Percentiles rank a stretch among this genome's conserved stretches.
These are phyloP conservation scores for Eupithecia pulchellata DNA, from an alignment of 2,888 invertebrate species.

Conservation along the genomic window DNA sequence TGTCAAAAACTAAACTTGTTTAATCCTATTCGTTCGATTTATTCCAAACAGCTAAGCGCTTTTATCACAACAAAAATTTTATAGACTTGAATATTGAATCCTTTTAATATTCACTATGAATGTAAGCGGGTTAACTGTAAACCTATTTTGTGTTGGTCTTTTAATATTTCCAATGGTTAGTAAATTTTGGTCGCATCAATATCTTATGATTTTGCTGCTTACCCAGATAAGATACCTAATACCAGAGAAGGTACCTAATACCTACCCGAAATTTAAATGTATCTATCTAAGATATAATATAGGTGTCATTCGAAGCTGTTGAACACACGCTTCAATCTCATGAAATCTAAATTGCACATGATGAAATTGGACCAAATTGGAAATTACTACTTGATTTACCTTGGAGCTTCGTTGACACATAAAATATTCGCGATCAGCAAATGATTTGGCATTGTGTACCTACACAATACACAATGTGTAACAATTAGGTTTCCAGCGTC, in stretches of 20 bases:
- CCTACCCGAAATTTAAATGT: too few species aligned
- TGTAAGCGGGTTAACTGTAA: too few species aligned
- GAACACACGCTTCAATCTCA: conserved; percentile 24
- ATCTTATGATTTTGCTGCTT: not conserved
- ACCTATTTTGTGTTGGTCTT: too few species aligned
- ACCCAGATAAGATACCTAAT: too few species aligned
- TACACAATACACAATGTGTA: conserved; percentile 18
- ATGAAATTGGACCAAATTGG: conserved; percentile 32
- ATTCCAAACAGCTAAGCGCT: not conserved
- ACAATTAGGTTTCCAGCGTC: conserved; percentile 31
- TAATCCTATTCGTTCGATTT: not conserved
- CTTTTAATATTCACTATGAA: too few species aligned
- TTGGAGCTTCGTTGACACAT: conserved; percentile 34
- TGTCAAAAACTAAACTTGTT: conserved; percentile 2
- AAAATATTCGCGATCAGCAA: conserved; percentile 36
- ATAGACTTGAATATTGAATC: not conserved
- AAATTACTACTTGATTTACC: conserved; percentile 32
- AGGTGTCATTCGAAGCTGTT: not conserved
- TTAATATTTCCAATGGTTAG: not conserved
- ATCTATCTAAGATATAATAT: too few species aligned
- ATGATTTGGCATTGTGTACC: conserved; percentile 36
- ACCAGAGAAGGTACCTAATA: too few species aligned
- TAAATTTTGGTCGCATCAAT: not conserved
- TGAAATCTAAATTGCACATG: conserved; percentile 31
- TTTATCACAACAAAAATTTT: not conserved